Evolutionary conservation across 2,888 invertebrate species (phyloP), one percentile per base, ranked within the genome.

Genomic region (Pammene fasciana): DNA sequence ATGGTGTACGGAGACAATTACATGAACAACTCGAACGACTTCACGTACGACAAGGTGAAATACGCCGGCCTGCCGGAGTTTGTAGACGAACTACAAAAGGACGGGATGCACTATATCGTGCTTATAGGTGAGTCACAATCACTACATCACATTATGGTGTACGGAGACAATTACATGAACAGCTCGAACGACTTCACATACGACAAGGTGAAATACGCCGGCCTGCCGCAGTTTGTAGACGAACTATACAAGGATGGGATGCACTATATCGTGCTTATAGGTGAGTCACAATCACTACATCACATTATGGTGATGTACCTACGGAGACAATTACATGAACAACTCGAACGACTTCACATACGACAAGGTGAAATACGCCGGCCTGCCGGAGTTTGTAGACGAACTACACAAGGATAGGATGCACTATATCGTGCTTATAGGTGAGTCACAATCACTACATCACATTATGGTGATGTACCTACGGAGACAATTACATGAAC

Each of bases 151-250:
- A n/a, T n/a, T n/a, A n/a, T n/a, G n/a, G n/a, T n/a, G n/a, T n/a
- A n/a, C n/a, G n/a, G n/a, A n/a, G n/a, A n/a, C n/a, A n/a, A n/a
- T n/a, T 97, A 97, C 81, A 97, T 97, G 97, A 90, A 94, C 34
- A 90, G 94, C 61, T 93, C 94, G 71, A 96, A 97, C 82, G 97
- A 97, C 83, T 97, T 97, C 80, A 97, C 97, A 0, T 95, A 95
- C 77, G 94, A 96, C 79, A 85, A 87, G n/a, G 82, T 84, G 0
- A 94, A 93, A 43, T 97, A 93, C 82, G 91, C 90, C 55, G 95
- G 94, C 4, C 85, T 97, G 46, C 95, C 96, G 0, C 85, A 93
- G n/a, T 97, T 96, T 76, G 94, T 97, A 0, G 83, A 95, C 9
- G 93, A 95, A 60, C 72, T 97, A 46, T 96, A 97, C 75, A 76